A percentile compares a stretch with the other conserved stretches of the same genome.
Evolutionary conservation across 2,113 vertebrate species (phyloP).

Genomic region (Corythoichthys intestinalis): DNA sequence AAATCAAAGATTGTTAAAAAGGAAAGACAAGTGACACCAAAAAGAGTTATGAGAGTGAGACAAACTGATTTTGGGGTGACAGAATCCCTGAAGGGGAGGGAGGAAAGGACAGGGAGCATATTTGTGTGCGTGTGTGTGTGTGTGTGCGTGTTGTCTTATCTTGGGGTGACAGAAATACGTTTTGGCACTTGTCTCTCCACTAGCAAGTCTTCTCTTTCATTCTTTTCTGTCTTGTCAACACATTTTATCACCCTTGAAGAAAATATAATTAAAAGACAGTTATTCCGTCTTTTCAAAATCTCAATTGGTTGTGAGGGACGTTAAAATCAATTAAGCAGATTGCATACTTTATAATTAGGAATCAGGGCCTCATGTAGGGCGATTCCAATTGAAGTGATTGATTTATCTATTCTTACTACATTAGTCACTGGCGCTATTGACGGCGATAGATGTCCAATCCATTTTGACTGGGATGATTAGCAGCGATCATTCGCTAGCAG

Average conservation of each 20-base stretch:
- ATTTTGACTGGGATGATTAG: too few species aligned
- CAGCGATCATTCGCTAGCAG: too few species aligned
- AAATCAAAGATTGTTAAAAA: constrained; percentile 50
- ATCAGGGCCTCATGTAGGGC: background rate
- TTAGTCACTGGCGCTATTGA: background rate
- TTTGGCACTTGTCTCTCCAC: constrained; percentile 38
- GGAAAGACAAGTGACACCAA: constrained; percentile 42
- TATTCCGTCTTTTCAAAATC: constrained; percentile 6
- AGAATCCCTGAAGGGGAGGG: constrained; percentile 37
- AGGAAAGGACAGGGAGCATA: constrained; percentile 28
- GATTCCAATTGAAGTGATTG: background rate
- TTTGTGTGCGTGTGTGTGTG: constrained; percentile 14
- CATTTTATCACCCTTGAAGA: constrained; percentile 4
- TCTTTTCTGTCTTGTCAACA: constrained; percentile 9
- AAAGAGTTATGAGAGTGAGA: constrained; percentile 46
- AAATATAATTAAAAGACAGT: constrained; percentile 12
- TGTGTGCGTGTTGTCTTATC: constrained; percentile 48
- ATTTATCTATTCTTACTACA: background rate
- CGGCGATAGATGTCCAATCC: too few species aligned
- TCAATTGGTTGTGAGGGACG: background rate
- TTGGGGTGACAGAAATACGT: constrained; percentile 53
- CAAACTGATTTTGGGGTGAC: constrained; percentile 53
- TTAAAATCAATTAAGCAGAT: constrained; percentile 11
- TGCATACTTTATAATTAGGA: background rate
- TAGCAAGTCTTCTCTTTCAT: constrained; percentile 4